Percentiles rank a stretch among this genome's conserved stretches.
phyloP scores from a whole-genome alignment of 2,797 vertebrate genomes.

The Sitta carolinensis region DNA sequence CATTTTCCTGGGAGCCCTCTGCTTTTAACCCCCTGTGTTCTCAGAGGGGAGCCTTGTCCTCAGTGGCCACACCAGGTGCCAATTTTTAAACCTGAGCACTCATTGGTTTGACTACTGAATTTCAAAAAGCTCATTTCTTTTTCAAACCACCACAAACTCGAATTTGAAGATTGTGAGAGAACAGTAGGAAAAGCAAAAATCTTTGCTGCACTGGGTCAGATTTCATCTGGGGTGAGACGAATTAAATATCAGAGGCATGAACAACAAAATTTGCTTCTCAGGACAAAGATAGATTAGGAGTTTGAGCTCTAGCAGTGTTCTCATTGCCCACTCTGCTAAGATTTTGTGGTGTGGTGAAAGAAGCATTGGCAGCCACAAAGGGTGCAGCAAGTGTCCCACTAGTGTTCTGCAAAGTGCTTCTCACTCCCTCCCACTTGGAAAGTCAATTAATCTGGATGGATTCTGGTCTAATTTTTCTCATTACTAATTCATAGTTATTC shows the following conservation, averaged over 20 bases:
- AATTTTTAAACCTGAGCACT: too few relatives aligned
- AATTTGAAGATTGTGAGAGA: neutral
- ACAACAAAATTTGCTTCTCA: neutral
- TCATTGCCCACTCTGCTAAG: neutral
- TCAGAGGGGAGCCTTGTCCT: too few relatives aligned
- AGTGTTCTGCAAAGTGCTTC: neutral
- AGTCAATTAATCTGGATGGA: neutral
- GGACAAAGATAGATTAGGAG: neutral
- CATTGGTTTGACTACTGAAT: too few relatives aligned
- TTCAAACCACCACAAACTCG: too few relatives aligned
- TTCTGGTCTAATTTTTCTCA: neutral
- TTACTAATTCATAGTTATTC: neutral
- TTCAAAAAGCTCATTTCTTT: too few relatives aligned
- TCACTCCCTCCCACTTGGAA: neutral
- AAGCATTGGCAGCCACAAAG: neutral
- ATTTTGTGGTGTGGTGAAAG: neutral
- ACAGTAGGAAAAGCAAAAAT: neutral
- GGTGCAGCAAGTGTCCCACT: neutral
- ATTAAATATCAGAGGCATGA: neutral
- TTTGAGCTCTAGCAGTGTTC: neutral
- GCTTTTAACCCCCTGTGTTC: too few relatives aligned
- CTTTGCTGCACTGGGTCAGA: neutral
- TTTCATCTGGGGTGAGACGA: neutral
- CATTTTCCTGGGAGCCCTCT: too few relatives aligned
- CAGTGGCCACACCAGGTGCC: too few relatives aligned